Conservation (phyloP, 2,113 vertebrate genomes). For the Seriola dumerili region DNA sequence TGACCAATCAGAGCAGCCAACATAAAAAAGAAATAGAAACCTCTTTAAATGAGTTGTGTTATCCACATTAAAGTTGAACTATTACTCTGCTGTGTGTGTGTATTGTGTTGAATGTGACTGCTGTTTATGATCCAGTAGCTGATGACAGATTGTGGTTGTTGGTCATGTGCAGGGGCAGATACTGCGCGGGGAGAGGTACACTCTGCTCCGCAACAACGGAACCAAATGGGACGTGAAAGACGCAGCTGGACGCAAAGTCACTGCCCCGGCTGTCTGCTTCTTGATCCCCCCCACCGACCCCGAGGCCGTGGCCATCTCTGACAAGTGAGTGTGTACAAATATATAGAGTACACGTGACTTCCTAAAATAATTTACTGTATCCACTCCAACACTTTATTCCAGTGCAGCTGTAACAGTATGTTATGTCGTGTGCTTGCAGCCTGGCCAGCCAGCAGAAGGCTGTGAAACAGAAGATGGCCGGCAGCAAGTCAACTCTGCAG, state of each 20-base stretch:
- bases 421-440: conserved; percentile 72
- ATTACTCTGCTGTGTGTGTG: too few relatives aligned
- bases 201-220: conserved; percentile 88
- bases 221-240: conserved; percentile 92
- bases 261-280: conserved; percentile 92
- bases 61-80: background rate
- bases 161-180: conserved; percentile 87
- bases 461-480: conserved; percentile 86
- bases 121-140: background rate
- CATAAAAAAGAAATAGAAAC: background rate
- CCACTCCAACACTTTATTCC: background rate
- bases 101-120: background rate
- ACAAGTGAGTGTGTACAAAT: conserved; percentile 85
- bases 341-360: background rate
- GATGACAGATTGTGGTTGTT: conserved; percentile 14
- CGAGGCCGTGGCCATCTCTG: conserved; percentile 85
- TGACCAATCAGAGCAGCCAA: too few relatives aligned
- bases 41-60: background rate
- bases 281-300: conserved; percentile 92
- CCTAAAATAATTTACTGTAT: background rate
- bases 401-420: background rate
- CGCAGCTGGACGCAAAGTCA: conserved; percentile 81
- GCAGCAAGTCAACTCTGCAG: conserved; percentile 84
- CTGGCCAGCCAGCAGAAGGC: conserved; percentile 85
- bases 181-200: conserved; percentile 90